Evolutionary conservation across 2,113 vertebrate species (phyloP).

Genomic region (Myodes glareolus): DNA sequence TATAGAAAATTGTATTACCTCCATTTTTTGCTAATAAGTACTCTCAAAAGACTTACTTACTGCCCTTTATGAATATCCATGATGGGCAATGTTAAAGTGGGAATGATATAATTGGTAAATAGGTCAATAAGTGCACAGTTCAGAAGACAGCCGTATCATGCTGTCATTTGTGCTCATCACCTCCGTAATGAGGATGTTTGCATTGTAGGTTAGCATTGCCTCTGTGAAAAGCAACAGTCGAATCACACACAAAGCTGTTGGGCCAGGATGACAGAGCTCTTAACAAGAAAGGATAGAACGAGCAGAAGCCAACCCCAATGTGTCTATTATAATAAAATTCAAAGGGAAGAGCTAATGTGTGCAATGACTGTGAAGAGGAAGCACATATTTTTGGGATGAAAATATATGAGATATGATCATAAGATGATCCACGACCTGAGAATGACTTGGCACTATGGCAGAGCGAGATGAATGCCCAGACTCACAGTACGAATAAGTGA

Average conservation of each 20-base stretch:
- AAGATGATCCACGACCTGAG: not conserved
- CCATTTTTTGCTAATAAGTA: not conserved
- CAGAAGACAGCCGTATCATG: conserved; percentile 36
- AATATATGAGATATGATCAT: not conserved
- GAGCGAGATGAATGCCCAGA: not conserved
- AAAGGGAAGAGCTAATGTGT: conserved; percentile 55
- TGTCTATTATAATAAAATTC: conserved; percentile 81
- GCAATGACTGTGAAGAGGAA: conserved; percentile 38
- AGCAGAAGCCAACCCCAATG: conserved; percentile 56
- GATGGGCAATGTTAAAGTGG: not conserved
- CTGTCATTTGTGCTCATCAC: not conserved
- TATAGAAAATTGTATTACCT: not conserved
- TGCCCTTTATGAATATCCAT: not conserved
- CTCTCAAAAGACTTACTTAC: not conserved
- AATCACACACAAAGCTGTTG: conserved; percentile 59
- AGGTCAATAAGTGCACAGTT: conserved; percentile 57
- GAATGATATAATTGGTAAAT: conserved; percentile 54
- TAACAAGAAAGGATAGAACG: conserved; percentile 74
- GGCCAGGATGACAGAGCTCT: conserved; percentile 67
- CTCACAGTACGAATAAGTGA: not conserved
- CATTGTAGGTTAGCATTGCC: conserved; percentile 67
- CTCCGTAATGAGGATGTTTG: conserved; percentile 62
- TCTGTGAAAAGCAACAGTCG: conserved; percentile 65
- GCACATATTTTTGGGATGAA: not conserved
- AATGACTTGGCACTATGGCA: not conserved